Evolutionary conservation across 2,888 invertebrate species (phyloP).

Genomic region (Bibio marci): DNA sequence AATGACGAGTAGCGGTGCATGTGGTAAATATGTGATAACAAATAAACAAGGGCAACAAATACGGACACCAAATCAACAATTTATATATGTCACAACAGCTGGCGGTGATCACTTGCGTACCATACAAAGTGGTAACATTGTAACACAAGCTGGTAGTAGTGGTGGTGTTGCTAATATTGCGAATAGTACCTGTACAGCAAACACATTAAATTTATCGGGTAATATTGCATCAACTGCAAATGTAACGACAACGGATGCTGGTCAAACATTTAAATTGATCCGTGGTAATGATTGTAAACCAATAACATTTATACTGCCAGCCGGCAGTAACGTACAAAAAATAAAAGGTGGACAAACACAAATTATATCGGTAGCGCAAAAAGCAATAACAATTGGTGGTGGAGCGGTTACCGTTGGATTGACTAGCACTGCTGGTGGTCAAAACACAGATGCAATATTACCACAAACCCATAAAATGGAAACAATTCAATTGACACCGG

Average conservation of each 20-base stretch:
- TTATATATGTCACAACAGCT: constrained; percentile 60
- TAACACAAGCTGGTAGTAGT: constrained; percentile 31
- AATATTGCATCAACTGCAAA: constrained; percentile 11
- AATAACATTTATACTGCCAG: constrained; percentile 48
- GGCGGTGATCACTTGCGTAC: constrained; percentile 44
- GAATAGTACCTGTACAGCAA: too few relatives aligned
- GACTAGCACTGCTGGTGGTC: constrained; percentile 36
- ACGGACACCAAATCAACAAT: constrained; percentile 33
- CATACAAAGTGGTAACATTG: constrained; percentile 42
- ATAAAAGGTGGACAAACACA: constrained; percentile 10
- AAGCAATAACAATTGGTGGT: constrained; percentile 47
- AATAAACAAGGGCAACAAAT: constrained; percentile 28
- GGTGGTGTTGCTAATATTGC: too few relatives aligned
- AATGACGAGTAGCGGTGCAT: constrained; percentile 19
- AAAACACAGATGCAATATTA: too few relatives aligned
- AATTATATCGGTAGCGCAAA: constrained; percentile 26
- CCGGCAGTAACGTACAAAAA: constrained; percentile 11
- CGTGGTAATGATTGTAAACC: constrained; percentile 37
- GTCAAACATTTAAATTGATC: constrained; percentile 31
- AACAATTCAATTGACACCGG: too few relatives aligned
- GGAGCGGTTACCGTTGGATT: constrained; percentile 57
- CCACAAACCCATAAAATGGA: too few relatives aligned
- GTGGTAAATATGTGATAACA: constrained; percentile 20
- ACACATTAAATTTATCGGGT: too few relatives aligned
- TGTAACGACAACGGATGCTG: constrained; percentile 18